Conservation (phyloP, 2,888 invertebrate species). For the Orthosia gracilis region DNA sequence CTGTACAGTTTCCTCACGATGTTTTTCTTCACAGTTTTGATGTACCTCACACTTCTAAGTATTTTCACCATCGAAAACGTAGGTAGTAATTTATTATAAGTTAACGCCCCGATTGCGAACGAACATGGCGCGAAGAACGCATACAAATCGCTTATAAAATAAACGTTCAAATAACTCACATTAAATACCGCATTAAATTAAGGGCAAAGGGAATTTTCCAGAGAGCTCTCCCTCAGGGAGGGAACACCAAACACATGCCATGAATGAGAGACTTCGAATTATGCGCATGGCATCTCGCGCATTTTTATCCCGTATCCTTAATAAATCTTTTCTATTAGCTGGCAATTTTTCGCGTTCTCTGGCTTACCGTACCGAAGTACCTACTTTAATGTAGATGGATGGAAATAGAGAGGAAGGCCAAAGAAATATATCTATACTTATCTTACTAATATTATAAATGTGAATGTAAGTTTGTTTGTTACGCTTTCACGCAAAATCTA, state of each 20-base stretch:
- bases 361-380: background rate
- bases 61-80: background rate
- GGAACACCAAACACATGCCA: constrained; percentile 24
- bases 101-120: constrained; percentile 16
- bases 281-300: constrained; percentile 37
- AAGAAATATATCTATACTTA: too few relatives aligned
- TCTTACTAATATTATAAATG: too few relatives aligned
- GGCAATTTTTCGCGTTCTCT: constrained; percentile 7
- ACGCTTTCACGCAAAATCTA: too few relatives aligned
- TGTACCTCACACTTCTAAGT: background rate
- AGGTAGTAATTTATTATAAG: background rate
- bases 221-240: background rate
- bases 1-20: too few relatives aligned
- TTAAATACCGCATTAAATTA: constrained; percentile 15
- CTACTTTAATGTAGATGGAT: too few relatives aligned
- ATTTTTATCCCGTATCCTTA: constrained; percentile 34
- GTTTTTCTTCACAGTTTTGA: too few relatives aligned
- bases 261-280: constrained; percentile 51
- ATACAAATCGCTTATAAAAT: constrained; percentile 37
- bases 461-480: too few relatives aligned
- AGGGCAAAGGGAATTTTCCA: constrained; percentile 17
- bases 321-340: constrained; percentile 35
- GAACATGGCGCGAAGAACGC: constrained; percentile 11
- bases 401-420: too few relatives aligned
- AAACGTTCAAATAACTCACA: constrained; percentile 40